Evolutionary conservation across 2,888 invertebrate genomes (phyloP).

Genomic region (Microctonus hyperodae): DNA sequence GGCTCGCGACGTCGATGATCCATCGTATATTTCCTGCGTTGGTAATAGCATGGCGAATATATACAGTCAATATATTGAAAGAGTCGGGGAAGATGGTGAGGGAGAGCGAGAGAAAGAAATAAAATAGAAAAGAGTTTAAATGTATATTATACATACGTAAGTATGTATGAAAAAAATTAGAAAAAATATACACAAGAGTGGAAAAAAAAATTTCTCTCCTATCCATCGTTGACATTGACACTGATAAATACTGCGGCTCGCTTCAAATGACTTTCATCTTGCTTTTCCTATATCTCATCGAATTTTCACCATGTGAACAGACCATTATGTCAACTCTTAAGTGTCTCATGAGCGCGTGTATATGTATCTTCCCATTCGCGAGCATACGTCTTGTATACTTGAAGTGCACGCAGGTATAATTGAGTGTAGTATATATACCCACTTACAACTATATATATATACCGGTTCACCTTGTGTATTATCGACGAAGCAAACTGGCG

Average conservation of each 20-base stretch:
- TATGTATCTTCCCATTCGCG: background rate
- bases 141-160: no score
- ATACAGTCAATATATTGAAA: no score
- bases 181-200: background rate
- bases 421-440: conserved; percentile 36
- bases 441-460: conserved; percentile 5
- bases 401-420: conserved; percentile 36
- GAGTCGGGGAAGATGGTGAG: background rate
- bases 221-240: conserved; percentile 5
- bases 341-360: background rate
- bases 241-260: conserved; percentile 14
- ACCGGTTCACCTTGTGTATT: conserved; percentile 40
- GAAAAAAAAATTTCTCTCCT: conserved; percentile 1
- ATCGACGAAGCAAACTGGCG: conserved; percentile 15
- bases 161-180: no score
- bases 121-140: background rate
- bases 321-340: conserved; percentile 8
- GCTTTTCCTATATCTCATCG: conserved; percentile 10
- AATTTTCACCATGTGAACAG: conserved; percentile 7
- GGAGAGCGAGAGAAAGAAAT: background rate
- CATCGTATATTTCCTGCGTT: conserved; percentile 9
- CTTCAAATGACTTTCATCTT: conserved; percentile 10
- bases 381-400: conserved; percentile 33
- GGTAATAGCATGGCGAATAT: no score
- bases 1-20: conserved; percentile 9